Evolutionary conservation across 2,797 vertebrate genomes (phyloP).

Genomic region (Propithecus perrieri): DNA sequence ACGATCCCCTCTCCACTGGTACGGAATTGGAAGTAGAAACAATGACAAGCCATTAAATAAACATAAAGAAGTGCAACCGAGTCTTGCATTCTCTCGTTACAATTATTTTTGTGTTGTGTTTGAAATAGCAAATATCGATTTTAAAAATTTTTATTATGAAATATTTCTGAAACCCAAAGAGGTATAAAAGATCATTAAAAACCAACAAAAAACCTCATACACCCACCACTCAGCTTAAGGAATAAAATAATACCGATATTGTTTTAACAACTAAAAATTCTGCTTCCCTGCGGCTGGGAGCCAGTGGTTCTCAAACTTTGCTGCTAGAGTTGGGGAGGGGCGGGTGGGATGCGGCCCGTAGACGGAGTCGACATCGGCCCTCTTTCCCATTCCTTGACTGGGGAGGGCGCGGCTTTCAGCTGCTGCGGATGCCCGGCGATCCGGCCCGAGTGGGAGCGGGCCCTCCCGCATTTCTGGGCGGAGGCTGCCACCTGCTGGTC

Average conservation of each 20-base stretch:
- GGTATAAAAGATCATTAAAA: not conserved
- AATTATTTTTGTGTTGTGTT: not conserved
- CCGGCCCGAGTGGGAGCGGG: accelerated
- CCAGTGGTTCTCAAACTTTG: not conserved
- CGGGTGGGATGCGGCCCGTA: not conserved
- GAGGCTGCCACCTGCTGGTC: slow-evolving; percentile 72
- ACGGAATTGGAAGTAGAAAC: not conserved
- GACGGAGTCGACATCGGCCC: accelerated
- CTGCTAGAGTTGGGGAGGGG: not conserved
- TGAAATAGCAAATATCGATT: not conserved
- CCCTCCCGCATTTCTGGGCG: not conserved
- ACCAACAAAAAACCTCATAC: not conserved
- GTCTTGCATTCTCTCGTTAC: not conserved
- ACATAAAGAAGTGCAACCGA: not conserved
- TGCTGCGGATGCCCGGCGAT: accelerated
- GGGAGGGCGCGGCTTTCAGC: too few relatives aligned
- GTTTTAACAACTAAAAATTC: not conserved
- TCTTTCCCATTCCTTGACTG: not conserved
- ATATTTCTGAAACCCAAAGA: not conserved
- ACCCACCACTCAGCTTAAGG: not conserved
- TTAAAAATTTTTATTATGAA: not conserved
- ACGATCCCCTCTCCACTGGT: not conserved
- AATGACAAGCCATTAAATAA: not conserved
- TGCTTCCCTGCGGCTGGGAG: not conserved
- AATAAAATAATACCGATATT: not conserved